Evolutionary conservation across 2,113 vertebrate genomes (phyloP).

Genomic region (Xiphophorus couchianus): DNA sequence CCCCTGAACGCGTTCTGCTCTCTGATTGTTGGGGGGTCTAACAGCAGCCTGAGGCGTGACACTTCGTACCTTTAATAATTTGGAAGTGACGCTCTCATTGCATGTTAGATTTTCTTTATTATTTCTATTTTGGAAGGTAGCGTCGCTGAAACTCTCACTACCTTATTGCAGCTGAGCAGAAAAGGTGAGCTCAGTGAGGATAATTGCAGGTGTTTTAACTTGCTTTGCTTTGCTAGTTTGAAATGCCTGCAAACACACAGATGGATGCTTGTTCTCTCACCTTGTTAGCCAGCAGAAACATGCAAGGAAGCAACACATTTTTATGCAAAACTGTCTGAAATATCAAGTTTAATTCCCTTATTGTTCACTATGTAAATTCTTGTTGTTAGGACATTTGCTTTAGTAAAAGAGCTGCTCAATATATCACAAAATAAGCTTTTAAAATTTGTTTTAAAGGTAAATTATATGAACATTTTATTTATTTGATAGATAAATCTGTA

Average conservation of each 20-base stretch:
- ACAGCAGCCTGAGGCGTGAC: constrained; percentile 45
- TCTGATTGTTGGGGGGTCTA: constrained; percentile 21
- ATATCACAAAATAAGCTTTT: not conserved
- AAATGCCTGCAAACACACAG: constrained; percentile 17
- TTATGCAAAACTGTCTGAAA: constrained; percentile 2
- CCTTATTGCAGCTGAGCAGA: not conserved
- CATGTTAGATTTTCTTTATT: not conserved
- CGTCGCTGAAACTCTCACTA: not conserved
- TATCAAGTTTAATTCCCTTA: not conserved
- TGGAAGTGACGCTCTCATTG: constrained; percentile 14
- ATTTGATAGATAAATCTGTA: not conserved
- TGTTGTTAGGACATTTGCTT: too few species aligned
- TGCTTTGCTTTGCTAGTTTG: constrained; percentile 2
- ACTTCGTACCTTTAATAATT: constrained; percentile 31
- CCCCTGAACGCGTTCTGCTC: constrained; percentile 40
- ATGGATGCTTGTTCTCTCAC: constrained; percentile 3
- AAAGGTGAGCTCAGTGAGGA: not conserved
- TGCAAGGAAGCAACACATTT: constrained; percentile 1
- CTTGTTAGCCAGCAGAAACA: constrained; percentile 18
- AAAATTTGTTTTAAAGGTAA: not conserved
- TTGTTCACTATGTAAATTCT: not conserved
- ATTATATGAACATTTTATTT: not conserved
- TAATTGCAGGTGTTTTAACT: constrained; percentile 31
- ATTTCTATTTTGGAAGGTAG: not conserved
- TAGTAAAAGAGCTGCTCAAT: too few species aligned